A percentile compares a stretch with the other conserved stretches of the same genome.
Evolutionary conservation across 2,113 vertebrate genomes (phyloP).

Genomic region (Orcinus orca): DNA sequence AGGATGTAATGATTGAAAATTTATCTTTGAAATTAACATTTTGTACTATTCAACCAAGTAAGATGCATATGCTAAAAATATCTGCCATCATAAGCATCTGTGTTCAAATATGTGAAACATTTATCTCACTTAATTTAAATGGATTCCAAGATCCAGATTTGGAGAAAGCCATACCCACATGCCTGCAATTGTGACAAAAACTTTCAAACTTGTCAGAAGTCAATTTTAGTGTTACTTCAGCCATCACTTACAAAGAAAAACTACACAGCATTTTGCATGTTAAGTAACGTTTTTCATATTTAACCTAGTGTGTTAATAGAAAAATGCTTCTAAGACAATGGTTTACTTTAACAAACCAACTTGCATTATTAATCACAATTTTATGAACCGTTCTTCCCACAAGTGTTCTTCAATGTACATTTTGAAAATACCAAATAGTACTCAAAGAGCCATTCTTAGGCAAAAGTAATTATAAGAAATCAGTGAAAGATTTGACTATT

Average conservation of each 20-base stretch:
- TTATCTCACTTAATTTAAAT: conserved; percentile 35
- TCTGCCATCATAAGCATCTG: background rate
- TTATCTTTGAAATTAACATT: background rate
- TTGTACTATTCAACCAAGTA: background rate
- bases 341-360: background rate
- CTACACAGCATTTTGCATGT: background rate
- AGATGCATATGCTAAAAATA: conserved; percentile 29
- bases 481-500: background rate
- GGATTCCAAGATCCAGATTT: background rate
- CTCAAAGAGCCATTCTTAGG: background rate
- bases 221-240: background rate
- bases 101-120: background rate
- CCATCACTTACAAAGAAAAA: background rate
- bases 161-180: background rate
- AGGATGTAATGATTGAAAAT: conserved; percentile 47
- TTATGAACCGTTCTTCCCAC: background rate
- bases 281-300: background rate
- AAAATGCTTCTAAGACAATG: background rate
- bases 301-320: background rate
- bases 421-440: conserved; percentile 14
- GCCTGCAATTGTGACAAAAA: background rate
- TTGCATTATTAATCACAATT: background rate
- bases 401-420: background rate
- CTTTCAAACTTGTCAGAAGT: conserved; percentile 19
- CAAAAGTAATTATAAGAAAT: conserved; percentile 21